These are phyloP conservation scores for Drosophila kanapiae DNA, from an alignment of 1,140 invertebrate species.

Conservation along the genomic window DNA sequence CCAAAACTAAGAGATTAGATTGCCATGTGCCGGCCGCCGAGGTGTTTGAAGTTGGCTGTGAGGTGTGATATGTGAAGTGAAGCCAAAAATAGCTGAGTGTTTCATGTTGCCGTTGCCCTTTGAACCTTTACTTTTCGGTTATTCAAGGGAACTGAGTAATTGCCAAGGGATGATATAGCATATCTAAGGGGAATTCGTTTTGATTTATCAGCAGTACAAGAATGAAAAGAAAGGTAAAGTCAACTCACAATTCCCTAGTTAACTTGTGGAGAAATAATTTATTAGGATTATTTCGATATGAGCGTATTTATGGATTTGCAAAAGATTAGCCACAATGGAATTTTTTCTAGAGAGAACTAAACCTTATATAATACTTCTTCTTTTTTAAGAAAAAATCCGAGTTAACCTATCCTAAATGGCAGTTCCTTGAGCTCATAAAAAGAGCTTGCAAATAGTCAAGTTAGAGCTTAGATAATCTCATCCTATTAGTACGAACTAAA, in stretches of 20 bases:
- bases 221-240: neutral
- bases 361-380: too few relatives aligned
- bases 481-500: neutral
- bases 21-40: constrained; percentile 16
- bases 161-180: constrained; percentile 6
- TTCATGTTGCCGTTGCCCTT: constrained; percentile 60
- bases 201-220: neutral
- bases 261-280: neutral
- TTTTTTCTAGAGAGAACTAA: neutral
- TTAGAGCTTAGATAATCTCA: neutral
- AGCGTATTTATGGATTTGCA: neutral
- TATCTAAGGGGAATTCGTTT: neutral
- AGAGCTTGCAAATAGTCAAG: neutral
- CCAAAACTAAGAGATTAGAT: constrained; percentile 64
- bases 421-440: neutral
- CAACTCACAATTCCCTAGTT: neutral
- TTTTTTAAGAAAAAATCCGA: too few relatives aligned
- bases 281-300: neutral
- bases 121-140: constrained; percentile 41
- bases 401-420: too few relatives aligned
- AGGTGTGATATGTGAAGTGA: constrained; percentile 12
- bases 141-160: constrained; percentile 1
- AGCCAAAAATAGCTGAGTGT: constrained; percentile 59
- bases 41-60: constrained; percentile 14
- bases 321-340: neutral